These are phyloP conservation scores for Papilio aristodemus DNA, from an alignment of 1,140 invertebrate species.

Conservation along the genomic window DNA sequence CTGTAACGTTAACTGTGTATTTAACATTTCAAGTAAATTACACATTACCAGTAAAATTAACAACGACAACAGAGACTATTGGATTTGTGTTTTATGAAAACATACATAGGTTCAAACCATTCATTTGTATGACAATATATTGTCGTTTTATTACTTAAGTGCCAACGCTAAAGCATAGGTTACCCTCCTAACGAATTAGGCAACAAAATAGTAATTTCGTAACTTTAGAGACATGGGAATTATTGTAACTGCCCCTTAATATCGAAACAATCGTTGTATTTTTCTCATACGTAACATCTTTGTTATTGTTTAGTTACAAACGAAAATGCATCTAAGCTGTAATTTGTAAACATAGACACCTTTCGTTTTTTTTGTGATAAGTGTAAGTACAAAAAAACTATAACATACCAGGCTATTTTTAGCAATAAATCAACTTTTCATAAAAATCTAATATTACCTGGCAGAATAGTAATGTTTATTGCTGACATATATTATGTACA, in stretches of 20 bases:
- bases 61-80: not conserved
- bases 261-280: constrained; percentile 7
- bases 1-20: not conserved
- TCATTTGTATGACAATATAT: not conserved
- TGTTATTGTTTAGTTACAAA: constrained; percentile 5
- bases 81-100: not conserved
- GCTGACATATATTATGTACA: no score
- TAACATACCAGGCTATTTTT: no score
- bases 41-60: no score
- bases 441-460: no score
- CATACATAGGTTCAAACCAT: not conserved
- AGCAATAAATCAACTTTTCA: no score
- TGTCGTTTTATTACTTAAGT: constrained; percentile 3
- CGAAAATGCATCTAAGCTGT: not conserved
- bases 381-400: no score
- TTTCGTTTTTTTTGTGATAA: not conserved
- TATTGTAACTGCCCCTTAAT: not conserved
- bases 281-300: constrained; percentile 11
- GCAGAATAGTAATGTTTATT: no score
- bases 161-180: not conserved
- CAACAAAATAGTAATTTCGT: constrained; percentile 19
- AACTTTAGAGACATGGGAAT: constrained; percentile 11
- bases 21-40: no score
- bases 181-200: not conserved
- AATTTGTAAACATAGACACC: constrained; percentile 8